Base-by-base conservation (phyloP, 2,888 invertebrate species). In the Zhuqinia jingwanae region DNA sequence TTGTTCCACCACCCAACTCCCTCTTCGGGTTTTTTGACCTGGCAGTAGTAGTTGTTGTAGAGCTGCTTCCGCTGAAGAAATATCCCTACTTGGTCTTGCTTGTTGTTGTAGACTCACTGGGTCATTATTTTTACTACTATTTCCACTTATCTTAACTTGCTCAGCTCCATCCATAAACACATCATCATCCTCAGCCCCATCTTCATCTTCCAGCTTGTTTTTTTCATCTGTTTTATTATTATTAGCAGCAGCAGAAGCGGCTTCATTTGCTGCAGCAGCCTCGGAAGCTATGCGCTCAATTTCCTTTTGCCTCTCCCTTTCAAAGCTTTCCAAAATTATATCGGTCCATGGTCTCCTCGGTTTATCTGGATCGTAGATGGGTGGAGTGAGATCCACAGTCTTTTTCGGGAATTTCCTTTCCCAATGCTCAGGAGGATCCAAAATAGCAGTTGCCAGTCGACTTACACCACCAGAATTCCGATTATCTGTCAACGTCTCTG, bases 291-390 rank as follows among this genome's bases (percentile, higher is more conserved):
- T 45, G n/a, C 70, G 76, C 30, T 88, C 88, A 17, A 86, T 56
- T 77, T 90, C 89, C 22, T 60, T 79, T 60, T 89, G 85, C 73
- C 88, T 88, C 65, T 91, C 89, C 65, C 89, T 89, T 45, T 90
- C 90, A 87, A 89, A 91, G 83, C 89, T 89, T 42, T 91, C 89
- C 27, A 91, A 84, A 36, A 91, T 88, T 75, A 90, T 88, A 84
- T 91, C 91, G 5, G 91, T 91, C 91, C 91, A 91, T 11, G 91
- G 91, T 83, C 91, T 81, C 27, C 91, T 50, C n/a, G 89, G 87
- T 53, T 85, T 88, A 17, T 17, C 45, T 42, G 89, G 88, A 80
- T 89, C 89, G 84, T 87, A 86, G 45, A 88, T 63, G 60, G 82
- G 76, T 56, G 87, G 83, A 76, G 87, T 87, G 56, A 87, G 83